These are phyloP conservation scores for Phenacoccus solenopsis DNA, from an alignment of 1,140 invertebrate species.

Conservation along the genomic window DNA sequence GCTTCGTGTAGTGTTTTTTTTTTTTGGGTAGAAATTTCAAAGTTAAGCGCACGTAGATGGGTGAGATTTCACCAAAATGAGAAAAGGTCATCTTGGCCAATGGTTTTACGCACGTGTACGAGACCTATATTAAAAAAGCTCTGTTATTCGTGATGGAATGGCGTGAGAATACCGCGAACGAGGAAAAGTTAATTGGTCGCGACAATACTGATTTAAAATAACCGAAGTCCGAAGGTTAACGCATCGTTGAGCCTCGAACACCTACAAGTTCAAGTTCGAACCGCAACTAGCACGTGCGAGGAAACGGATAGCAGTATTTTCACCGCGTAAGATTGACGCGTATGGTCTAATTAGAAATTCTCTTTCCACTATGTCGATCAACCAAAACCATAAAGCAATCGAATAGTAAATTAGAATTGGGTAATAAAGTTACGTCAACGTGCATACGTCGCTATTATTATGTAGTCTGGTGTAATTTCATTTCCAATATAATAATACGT, in stretches of 20 bases:
- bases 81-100: background rate
- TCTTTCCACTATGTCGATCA: too few species aligned
- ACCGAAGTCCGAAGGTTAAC: background rate
- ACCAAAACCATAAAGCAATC: too few species aligned
- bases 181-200: background rate
- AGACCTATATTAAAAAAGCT: background rate
- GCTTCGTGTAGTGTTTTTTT: background rate
- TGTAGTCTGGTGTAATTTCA: too few species aligned
- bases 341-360: slow-evolving; percentile 2
- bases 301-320: background rate
- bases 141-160: background rate
- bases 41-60: too few species aligned
- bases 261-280: background rate
- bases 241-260: too few species aligned
- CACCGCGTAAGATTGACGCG: background rate
- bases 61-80: background rate
- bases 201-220: too few species aligned
- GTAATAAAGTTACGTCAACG: too few species aligned
- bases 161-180: background rate
- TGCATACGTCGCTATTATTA: too few species aligned
- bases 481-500: too few species aligned
- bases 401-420: too few species aligned
- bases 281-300: background rate
- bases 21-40: background rate
- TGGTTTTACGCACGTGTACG: background rate